Evolutionary conservation across 2,888 invertebrate species (phyloP), one percentile per base, ranked within the genome.

Genomic region (Oegoconia quadripuncta): DNA sequence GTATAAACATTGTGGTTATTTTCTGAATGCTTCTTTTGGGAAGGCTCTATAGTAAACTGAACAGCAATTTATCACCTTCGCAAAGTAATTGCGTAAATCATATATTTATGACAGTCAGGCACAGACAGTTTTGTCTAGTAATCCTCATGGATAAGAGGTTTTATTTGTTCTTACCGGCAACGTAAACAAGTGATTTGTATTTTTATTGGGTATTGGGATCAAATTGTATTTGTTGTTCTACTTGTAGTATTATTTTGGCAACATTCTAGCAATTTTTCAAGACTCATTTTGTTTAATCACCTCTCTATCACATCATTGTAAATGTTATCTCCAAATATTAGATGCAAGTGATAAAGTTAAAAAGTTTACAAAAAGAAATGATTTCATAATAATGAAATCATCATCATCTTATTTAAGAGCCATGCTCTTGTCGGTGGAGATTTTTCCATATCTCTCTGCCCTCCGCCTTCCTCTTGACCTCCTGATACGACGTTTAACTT

Each of bases 71-170:
- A 84, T 86, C 67, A 73, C 74, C 78, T 79, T 80, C 77, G 73
- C 73, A 68, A 74, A 71, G 73, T 77, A 76, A 80, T 82, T 76
- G 81, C 76, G 81, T 87, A 87, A 86, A 87, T 87, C 87, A 87
- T 80, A 65, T 64, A 80, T 87, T 87, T 87, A 87, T 86, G 87
- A 86, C 87, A 81, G 67, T 57, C 60, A 59, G 66, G 72, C 64
- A 65, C 69, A 64, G 64, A 57, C 55, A 54, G 64, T 69, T 74
- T 81, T 83, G 84, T 82, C 74, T 81, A 56, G 65, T 61, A 58
- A 55, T 61, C 65, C 64, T 56, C 42, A 44, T 48, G 46, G 55
- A 46, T 54, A 42, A 52, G 65, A 55, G 64, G 69, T 65, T 59
- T 16, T 23, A 58, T 71, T 68, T 65, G 66, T 74, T 60, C 57